A percentile compares a stretch with the other conserved stretches of the same genome.
These are phyloP conservation scores for Lepidochitona cinerea DNA, from an alignment of 2,888 invertebrate genomes.

Conservation along the genomic window DNA sequence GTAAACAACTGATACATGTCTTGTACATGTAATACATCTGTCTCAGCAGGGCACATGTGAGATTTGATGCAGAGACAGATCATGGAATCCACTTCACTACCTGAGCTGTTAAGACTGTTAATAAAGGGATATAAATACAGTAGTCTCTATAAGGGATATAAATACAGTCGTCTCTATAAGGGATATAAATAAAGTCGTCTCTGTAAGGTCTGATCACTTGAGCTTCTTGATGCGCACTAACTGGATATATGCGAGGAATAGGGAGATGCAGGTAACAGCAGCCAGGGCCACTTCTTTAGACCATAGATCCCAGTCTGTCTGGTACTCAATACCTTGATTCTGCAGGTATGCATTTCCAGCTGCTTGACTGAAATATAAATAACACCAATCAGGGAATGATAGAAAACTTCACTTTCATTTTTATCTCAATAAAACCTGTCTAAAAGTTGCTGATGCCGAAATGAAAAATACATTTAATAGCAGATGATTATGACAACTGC, in stretches of 20 bases:
- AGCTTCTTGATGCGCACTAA: conserved; percentile 37
- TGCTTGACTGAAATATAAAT: conserved; percentile 30
- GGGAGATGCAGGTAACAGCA: conserved; percentile 29
- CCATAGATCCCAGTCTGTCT: conserved; percentile 49
- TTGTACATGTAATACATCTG: too few species aligned
- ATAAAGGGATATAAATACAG: background rate
- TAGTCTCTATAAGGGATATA: background rate
- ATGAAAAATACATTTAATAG: too few species aligned
- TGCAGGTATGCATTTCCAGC: conserved; percentile 39
- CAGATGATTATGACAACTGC: too few species aligned
- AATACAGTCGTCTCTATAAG: background rate
- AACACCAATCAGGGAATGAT: too few species aligned
- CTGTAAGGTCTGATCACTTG: conserved; percentile 4
- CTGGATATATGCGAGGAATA: conserved; percentile 46
- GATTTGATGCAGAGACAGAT: too few species aligned
- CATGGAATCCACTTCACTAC: too few species aligned
- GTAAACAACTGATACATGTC: background rate
- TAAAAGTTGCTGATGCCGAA: too few species aligned
- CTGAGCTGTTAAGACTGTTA: background rate
- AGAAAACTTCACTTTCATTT: too few species aligned
- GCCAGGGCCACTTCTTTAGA: conserved; percentile 39
- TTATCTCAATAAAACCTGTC: too few species aligned
- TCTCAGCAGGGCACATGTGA: too few species aligned
- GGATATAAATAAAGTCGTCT: background rate
- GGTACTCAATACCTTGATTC: conserved; percentile 39